Evolutionary conservation across 2,113 vertebrate species (phyloP).

Genomic region (Microcebus lehilahytsara): DNA sequence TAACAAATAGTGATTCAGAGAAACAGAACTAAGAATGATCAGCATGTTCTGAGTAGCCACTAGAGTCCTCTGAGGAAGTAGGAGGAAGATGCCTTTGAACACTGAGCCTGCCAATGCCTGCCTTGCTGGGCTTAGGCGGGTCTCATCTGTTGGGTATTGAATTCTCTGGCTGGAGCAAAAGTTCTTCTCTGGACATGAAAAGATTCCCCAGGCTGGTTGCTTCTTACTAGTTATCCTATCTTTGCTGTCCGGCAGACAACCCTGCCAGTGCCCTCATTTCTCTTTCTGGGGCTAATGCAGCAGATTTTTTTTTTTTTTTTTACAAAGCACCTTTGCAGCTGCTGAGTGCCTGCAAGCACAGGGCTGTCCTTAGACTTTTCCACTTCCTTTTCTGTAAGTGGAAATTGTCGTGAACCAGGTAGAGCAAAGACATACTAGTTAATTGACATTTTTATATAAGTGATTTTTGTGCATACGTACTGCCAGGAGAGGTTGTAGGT

Average conservation of each 20-base stretch:
- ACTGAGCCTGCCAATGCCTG: background rate
- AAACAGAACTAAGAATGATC: conserved; percentile 8
- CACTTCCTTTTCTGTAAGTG: background rate
- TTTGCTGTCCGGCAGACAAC: background rate
- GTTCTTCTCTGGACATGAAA: background rate
- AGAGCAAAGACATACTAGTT: background rate
- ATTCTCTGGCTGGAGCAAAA: conserved; percentile 13
- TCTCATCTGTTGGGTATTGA: background rate
- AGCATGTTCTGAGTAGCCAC: background rate
- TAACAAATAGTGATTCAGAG: background rate
- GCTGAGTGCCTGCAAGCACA: background rate
- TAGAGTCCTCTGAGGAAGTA: background rate
- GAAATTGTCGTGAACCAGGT: background rate
- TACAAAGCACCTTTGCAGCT: background rate
- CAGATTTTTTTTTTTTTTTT: background rate
- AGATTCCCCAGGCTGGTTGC: background rate
- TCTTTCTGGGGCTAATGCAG: background rate
- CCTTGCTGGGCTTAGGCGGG: background rate
- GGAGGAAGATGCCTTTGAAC: background rate
- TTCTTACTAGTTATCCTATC: background rate
- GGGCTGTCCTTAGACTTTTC: background rate
- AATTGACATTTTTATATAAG: background rate
- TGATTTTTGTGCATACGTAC: background rate
- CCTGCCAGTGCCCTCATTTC: background rate
- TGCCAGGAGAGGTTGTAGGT: background rate